These are phyloP conservation scores for Hanleya hanleyi DNA, from an alignment of 2,888 invertebrate genomes.

Conservation along the genomic window DNA sequence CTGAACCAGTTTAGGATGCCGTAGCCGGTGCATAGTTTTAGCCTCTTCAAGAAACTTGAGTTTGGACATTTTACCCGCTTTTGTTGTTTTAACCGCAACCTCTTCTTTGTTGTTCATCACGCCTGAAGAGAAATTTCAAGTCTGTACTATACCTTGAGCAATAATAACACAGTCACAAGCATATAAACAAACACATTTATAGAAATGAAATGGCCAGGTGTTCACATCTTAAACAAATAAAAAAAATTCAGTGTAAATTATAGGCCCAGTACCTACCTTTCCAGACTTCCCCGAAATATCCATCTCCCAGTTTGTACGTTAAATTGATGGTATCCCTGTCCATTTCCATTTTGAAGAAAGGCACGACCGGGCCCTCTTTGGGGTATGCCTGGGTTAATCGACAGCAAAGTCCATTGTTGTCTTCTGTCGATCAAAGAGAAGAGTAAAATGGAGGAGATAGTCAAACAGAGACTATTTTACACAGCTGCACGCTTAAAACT, in stretches of 20 bases:
- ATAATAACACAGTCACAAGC: too few relatives aligned
- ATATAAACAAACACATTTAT: too few relatives aligned
- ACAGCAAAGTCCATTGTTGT: slow-evolving; percentile 90
- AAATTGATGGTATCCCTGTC: slow-evolving; percentile 90
- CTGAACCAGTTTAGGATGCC: slow-evolving; percentile 82
- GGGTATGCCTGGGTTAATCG: slow-evolving; percentile 95
- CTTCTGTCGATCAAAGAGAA: slow-evolving; percentile 82
- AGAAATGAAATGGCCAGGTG: too few relatives aligned
- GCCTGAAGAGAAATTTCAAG: neutral
- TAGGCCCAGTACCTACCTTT: too few relatives aligned
- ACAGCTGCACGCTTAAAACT: too few relatives aligned
- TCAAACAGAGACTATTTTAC: too few relatives aligned
- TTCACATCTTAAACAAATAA: neutral
- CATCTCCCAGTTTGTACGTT: slow-evolving; percentile 90
- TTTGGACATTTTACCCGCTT: slow-evolving; percentile 94
- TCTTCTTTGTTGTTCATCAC: slow-evolving; percentile 84
- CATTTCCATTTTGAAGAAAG: slow-evolving; percentile 98
- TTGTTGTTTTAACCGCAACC: slow-evolving; percentile 95
- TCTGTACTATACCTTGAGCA: too few relatives aligned
- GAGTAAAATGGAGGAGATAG: too few relatives aligned
- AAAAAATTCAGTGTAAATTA: too few relatives aligned
- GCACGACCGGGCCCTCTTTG: slow-evolving; percentile 94
- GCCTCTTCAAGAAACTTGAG: slow-evolving; percentile 93
- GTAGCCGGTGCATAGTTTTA: slow-evolving; percentile 34
- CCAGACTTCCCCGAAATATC: slow-evolving; percentile 96